phyloP scores from a whole-genome alignment of 1,140 invertebrate species.

The Chymomyza costata region DNA sequence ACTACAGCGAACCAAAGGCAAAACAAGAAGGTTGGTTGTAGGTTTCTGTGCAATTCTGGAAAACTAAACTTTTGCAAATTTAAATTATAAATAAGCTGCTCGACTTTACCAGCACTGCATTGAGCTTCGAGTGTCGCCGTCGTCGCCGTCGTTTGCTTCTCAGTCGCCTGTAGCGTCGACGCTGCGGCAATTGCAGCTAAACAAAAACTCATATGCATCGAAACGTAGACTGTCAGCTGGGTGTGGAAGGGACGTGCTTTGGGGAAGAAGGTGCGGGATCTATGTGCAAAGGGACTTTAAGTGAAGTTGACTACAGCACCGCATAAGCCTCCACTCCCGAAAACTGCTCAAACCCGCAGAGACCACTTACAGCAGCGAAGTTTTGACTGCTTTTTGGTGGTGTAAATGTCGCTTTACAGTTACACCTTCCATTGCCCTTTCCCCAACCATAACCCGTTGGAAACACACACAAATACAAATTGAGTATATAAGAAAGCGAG shows the following conservation, averaged over 20 bases:
- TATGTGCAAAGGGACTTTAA: constrained; percentile 65
- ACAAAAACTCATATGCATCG: constrained; percentile 73
- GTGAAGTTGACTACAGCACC: constrained; percentile 71
- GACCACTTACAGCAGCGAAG: constrained; percentile 63
- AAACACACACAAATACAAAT: too few species aligned
- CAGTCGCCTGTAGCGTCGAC: constrained; percentile 1
- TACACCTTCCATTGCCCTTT: too few species aligned
- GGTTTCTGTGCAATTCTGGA: neutral
- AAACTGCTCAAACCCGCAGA: constrained; percentile 3
- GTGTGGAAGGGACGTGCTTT: neutral
- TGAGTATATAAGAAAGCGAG: too few species aligned
- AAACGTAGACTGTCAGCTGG: constrained; percentile 65
- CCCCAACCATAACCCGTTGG: too few species aligned
- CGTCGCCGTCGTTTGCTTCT: neutral
- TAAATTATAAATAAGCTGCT: constrained; percentile 70
- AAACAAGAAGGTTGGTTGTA: too few species aligned
- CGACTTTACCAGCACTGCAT: neutral
- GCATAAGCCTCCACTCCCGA: constrained; percentile 23
- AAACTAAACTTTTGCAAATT: constrained; percentile 63
- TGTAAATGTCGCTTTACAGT: too few species aligned
- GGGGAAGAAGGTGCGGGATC: too few species aligned
- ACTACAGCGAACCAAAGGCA: neutral
- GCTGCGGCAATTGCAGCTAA: constrained; percentile 38
- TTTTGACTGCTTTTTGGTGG: constrained; percentile 47
- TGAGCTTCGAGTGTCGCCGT: constrained; percentile 6